Base-by-base conservation (phyloP, 2,113 vertebrate species). In the Psettodes erumei region DNA sequence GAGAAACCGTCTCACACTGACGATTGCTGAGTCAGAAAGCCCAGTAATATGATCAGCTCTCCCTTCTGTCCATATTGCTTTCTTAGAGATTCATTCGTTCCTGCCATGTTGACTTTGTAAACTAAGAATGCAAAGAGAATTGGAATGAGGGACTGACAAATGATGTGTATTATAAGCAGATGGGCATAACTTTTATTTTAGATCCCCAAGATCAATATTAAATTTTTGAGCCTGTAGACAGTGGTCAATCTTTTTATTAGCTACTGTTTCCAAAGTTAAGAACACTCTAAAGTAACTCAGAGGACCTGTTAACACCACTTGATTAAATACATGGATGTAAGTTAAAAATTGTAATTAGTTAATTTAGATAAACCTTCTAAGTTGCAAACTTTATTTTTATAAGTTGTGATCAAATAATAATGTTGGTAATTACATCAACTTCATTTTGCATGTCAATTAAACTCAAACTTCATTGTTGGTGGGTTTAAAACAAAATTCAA, bases 81-180 rank as follows among this genome's bases (percentile, higher is more conserved):
- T 54, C 15, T 68, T 72, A 60, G 38, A 82, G 63, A 43, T 61
- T 72, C 60, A 47, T 67, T 61, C 19, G 43, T 60, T 66, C 19
- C 70, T 53, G 55, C 71, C 51, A 71, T 59, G 50, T 63, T 0
- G 6, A 51, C 53, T 62, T 56, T 9, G 15, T 38, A 21, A 55
- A 23, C 12, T 18, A 60, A 66, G 40, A 58, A 67, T 67, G 58
- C 53, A 58, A 55, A 53, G 35, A 53, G 13, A 33, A 59, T 69
- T 25, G 37, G 40, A 53, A 50, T 25, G 19, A 45, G 53, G 27
- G 25, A 32, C 30, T 42, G 23, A 21, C 8, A 55, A 65, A 42
- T 3, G 2, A 19, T 40, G 9, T 59, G 37, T 8, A 28, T 62
- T 27, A 3, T 2, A 30, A 47, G 6, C 28, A 28, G 3, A 30